Evolutionary conservation across 2,113 vertebrate species (phyloP), one percentile per base, ranked within the genome.

Genomic region (Ochotona curzoniae): DNA sequence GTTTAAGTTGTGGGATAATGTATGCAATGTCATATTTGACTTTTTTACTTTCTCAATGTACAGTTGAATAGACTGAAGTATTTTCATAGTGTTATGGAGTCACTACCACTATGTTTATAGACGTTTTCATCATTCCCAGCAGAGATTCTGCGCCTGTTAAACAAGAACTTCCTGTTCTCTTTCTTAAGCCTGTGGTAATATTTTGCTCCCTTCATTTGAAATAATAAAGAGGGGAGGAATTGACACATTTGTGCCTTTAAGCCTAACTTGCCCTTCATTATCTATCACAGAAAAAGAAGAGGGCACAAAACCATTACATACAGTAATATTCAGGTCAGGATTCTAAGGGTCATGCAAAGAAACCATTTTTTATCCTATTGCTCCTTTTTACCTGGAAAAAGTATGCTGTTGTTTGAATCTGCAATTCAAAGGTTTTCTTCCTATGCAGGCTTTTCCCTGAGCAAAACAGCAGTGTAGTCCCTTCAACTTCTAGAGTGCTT

Each of bases 1-100:
- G 66, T 85, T 76, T 90, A 60, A 70, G n/a, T 70, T 93, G 47
- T 90, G n/a, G 6, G 73, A 49, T 66, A 83, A 66, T 87, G 73
- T n/a, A 25, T 18, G 26, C 32, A 57, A 35, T 1, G 11, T 71
- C 44, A 61, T 11, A 61, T 30, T 74, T 60, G 26, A 18, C 0
- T 8, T 82, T 82, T 71, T 71, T 78, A 61, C 17, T 4, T 49
- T 28, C 38, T 78, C 78, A 95, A 12, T 47, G 26, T 35, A 28
- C 28, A 71, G 20, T 70, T 86, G 30, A 81, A n/a, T 74, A 28
- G 8, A 14, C 18, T 51, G 63, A 30, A 7, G 30, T 61, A 44
- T 25, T 63, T 85, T 86, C 17, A 60, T 35, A 30, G 13, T 63
- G 30, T 38, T 93, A 4, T 90, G 47, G 57, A 76, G 49, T 4